Percentiles rank a stretch among this genome's conserved stretches.
These are phyloP conservation scores for Trypoxylus dichotomus DNA, from an alignment of 1,140 invertebrate genomes.

Conservation along the genomic window DNA sequence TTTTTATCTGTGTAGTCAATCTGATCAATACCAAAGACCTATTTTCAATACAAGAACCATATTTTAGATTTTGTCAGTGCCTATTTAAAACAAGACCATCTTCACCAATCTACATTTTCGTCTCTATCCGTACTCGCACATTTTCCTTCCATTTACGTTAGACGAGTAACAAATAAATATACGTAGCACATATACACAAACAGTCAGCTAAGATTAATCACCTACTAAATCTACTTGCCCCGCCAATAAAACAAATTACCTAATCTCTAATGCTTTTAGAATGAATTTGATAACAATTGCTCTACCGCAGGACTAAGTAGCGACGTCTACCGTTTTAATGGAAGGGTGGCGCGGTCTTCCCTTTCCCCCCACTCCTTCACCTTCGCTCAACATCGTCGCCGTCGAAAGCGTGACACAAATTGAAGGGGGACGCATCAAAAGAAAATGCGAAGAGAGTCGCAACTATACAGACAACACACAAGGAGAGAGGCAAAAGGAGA, in stretches of 20 bases:
- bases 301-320: constrained; percentile 3
- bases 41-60: too few relatives aligned
- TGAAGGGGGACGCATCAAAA: constrained; percentile 11
- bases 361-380: background rate
- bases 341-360: background rate
- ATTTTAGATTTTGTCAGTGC: too few relatives aligned
- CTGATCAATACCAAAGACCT: too few relatives aligned
- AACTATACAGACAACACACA: background rate
- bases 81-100: too few relatives aligned
- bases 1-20: too few relatives aligned
- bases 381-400: background rate
- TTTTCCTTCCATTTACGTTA: too few relatives aligned
- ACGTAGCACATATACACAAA: background rate
- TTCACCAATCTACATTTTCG: too few relatives aligned
- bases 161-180: too few relatives aligned
- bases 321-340: constrained; percentile 17
- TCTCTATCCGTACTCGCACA: too few relatives aligned
- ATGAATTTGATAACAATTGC: constrained; percentile 22
- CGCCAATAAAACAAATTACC: constrained; percentile 22
- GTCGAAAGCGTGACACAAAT: constrained; percentile 18
- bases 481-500: background rate
- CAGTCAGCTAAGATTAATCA: background rate
- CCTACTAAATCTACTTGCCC: background rate
- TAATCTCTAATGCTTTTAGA: constrained; percentile 24
- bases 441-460: background rate